Evolutionary conservation across 2,113 vertebrate genomes (phyloP).

Genomic region (Gadus macrocephalus): DNA sequence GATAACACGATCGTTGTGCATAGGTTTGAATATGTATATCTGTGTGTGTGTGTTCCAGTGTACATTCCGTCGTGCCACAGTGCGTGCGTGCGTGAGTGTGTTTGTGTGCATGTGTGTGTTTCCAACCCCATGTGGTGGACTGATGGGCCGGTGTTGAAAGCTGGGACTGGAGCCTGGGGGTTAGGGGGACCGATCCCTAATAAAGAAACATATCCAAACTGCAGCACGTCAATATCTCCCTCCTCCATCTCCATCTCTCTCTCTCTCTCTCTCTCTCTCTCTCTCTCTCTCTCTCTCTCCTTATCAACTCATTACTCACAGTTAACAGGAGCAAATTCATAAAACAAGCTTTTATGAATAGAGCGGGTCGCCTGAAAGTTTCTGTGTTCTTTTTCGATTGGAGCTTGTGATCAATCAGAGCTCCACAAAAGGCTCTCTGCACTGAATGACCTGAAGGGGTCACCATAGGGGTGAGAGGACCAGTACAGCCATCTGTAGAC

Average conservation of each 20-base stretch:
- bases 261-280: not conserved
- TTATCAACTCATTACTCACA: conserved; percentile 64
- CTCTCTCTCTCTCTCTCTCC: not conserved
- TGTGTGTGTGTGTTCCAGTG: too few species aligned
- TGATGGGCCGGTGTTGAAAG: conserved; percentile 61
- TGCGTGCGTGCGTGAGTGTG: conserved; percentile 16
- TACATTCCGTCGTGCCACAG: not conserved
- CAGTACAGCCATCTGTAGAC: not conserved
- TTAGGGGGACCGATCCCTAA: conserved; percentile 37
- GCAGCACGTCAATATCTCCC: conserved; percentile 41
- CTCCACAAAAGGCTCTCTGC: conserved; percentile 15
- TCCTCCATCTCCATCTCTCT: not conserved
- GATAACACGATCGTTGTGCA: conserved; percentile 2
- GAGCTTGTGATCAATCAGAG: conserved; percentile 39
- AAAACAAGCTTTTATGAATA: conserved; percentile 9
- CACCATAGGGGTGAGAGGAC: not conserved
- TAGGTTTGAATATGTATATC: not conserved
- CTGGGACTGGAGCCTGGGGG: conserved; percentile 30
- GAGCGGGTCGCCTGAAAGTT: conserved; percentile 38
- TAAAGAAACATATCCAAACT: conserved; percentile 30
- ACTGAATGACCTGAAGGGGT: conserved; percentile 14
- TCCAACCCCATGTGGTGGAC: conserved; percentile 1
- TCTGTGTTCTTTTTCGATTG: not conserved
- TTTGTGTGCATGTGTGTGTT: conserved; percentile 10
- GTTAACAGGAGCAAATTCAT: conserved; percentile 21